phyloP scores from a whole-genome alignment of 2,797 vertebrate genomes.

The Crossoptilon crossoptilon region DNA sequence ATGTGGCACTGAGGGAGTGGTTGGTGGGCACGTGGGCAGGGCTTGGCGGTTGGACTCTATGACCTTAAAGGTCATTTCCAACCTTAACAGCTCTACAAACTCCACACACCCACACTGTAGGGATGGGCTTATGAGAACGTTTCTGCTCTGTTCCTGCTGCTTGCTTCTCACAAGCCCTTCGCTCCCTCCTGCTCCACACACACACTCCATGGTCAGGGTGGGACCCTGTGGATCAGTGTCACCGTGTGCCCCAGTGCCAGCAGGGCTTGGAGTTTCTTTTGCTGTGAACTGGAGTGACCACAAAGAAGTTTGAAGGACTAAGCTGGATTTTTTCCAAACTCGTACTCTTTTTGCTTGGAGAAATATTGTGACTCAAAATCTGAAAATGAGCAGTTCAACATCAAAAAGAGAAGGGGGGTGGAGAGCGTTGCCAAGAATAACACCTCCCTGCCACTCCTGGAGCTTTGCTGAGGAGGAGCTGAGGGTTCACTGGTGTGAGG shows the following conservation, averaged over 20 bases:
- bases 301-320: not conserved
- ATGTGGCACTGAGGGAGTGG: too few species aligned
- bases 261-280: not conserved
- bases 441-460: not conserved
- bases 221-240: not conserved
- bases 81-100: too few species aligned
- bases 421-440: not conserved
- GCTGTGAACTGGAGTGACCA: not conserved
- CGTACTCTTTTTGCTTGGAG: not conserved
- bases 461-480: not conserved
- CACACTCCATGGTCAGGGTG: not conserved
- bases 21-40: too few species aligned
- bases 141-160: not conserved
- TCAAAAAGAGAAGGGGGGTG: not conserved
- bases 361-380: conserved; percentile 59
- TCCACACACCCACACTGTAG: too few species aligned
- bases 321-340: conserved; percentile 36
- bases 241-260: not conserved
- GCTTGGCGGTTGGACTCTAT: too few species aligned
- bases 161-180: not conserved
- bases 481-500: not conserved
- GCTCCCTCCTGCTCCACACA: not conserved
- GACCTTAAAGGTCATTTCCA: too few species aligned
- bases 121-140: not conserved
- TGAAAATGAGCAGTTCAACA: conserved; percentile 30